Evolutionary conservation across 92 coral and sea anemone genomes (phyloP).

Genomic region (Epizoanthus illoricatus): DNA sequence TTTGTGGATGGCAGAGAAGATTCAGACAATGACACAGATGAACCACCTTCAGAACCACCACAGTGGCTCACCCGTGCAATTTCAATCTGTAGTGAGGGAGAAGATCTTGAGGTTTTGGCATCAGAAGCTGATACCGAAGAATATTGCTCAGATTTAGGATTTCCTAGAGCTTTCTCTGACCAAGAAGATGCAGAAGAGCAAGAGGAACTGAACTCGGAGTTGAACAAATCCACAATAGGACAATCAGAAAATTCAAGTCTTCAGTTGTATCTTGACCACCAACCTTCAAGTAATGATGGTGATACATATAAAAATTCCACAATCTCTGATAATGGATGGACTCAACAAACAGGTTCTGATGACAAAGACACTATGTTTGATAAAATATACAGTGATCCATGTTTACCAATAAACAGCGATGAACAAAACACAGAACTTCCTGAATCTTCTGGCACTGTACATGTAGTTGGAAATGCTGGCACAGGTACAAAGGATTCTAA

Average conservation of each 20-base stretch:
- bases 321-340: not conserved
- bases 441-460: not conserved
- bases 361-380: not conserved
- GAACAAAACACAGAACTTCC: not conserved
- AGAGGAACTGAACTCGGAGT: not conserved
- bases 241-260: not conserved
- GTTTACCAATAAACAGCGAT: not conserved
- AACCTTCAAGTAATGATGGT: not conserved
- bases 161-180: constrained; percentile 77
- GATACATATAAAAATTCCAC: not conserved
- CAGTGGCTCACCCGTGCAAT: constrained; percentile 93
- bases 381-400: not conserved
- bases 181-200: constrained; percentile 33
- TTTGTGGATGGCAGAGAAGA: constrained; percentile 29
- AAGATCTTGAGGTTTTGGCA: constrained; percentile 86
- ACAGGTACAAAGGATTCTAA: not conserved
- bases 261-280: not conserved
- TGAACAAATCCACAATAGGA: not conserved
- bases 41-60: constrained; percentile 50
- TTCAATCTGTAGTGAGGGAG: constrained; percentile 95
- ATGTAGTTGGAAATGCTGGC: not conserved
- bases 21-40: not conserved
- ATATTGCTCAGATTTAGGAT: constrained; percentile 45
- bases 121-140: constrained; percentile 81
- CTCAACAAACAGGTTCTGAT: not conserved